Conservation (phyloP, 2,797 vertebrate genomes). For the Enteromius mattozi region DNA sequence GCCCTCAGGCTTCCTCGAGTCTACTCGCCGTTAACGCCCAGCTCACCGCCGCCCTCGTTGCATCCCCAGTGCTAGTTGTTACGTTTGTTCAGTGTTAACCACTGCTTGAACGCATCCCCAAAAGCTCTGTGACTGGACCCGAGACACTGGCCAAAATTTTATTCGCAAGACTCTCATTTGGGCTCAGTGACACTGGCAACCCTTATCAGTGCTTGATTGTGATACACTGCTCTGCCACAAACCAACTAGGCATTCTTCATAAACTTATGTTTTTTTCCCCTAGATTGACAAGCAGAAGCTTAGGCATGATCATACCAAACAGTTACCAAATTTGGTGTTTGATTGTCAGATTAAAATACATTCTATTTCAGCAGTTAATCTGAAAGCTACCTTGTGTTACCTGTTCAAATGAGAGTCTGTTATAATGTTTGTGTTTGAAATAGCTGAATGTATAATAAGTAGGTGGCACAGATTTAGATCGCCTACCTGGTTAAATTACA, state of each 20-base stretch:
- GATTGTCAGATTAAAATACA: background rate
- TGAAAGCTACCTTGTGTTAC: background rate
- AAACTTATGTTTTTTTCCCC: background rate
- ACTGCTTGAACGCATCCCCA: slow-evolving; percentile 65
- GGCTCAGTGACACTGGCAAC: slow-evolving; percentile 13
- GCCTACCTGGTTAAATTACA: background rate
- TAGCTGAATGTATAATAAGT: background rate
- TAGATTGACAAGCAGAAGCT: background rate
- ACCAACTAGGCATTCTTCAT: background rate
- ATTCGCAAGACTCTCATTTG: slow-evolving; percentile 40
- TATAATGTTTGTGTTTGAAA: slow-evolving; percentile 17
- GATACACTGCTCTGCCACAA: background rate
- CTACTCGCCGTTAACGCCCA: slow-evolving; percentile 76
- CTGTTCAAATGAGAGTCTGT: slow-evolving; percentile 28
- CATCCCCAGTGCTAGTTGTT: slow-evolving; percentile 60
- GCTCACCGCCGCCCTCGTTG: slow-evolving; percentile 76
- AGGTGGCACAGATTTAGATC: slow-evolving; percentile 21
- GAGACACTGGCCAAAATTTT: background rate
- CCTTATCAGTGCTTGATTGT: background rate
- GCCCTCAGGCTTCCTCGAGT: slow-evolving; percentile 63
- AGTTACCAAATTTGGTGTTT: background rate
- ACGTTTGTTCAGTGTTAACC: slow-evolving; percentile 62
- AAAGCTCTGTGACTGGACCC: slow-evolving; percentile 37
- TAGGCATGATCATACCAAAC: background rate
- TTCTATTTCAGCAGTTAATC: background rate